Conservation (phyloP, 2,888 invertebrate species). For the Melinaea menophilus region DNA sequence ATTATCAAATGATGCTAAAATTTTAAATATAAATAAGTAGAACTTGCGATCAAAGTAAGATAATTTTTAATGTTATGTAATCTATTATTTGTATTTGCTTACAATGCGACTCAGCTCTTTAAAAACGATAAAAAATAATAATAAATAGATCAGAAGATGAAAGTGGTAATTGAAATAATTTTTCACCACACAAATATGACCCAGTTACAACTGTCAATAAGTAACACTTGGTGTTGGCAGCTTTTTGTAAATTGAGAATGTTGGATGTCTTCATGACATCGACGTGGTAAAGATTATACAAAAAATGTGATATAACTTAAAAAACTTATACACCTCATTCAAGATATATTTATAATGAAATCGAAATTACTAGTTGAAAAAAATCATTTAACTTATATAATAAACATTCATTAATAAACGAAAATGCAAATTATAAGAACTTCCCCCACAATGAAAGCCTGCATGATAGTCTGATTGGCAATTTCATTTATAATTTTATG, state of each 20-base stretch:
- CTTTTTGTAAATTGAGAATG: slow-evolving; percentile 23
- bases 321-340: too few species aligned
- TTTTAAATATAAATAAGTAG: too few species aligned
- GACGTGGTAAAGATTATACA: slow-evolving; percentile 8
- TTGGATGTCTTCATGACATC: slow-evolving; percentile 17
- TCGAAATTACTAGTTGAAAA: too few species aligned
- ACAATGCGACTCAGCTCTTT: too few species aligned
- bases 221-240: slow-evolving; percentile 14
- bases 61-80: too few species aligned
- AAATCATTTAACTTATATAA: not conserved
- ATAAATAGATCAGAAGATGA: too few species aligned
- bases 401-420: not conserved
- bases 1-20: too few species aligned
- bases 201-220: slow-evolving; percentile 17
- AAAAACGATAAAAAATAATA: too few species aligned
- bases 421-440: slow-evolving; percentile 3
- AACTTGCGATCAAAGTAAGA: too few species aligned
- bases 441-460: not conserved
- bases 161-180: not conserved
- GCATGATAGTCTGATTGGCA: slow-evolving; percentile 2
- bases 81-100: too few species aligned
- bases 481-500: slow-evolving; percentile 6
- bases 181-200: slow-evolving; percentile 7
- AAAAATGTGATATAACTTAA: slow-evolving; percentile 8
- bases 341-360: too few species aligned